Base-by-base conservation (phyloP, 2,113 vertebrate genomes). In the Phodopus roborovskii region DNA sequence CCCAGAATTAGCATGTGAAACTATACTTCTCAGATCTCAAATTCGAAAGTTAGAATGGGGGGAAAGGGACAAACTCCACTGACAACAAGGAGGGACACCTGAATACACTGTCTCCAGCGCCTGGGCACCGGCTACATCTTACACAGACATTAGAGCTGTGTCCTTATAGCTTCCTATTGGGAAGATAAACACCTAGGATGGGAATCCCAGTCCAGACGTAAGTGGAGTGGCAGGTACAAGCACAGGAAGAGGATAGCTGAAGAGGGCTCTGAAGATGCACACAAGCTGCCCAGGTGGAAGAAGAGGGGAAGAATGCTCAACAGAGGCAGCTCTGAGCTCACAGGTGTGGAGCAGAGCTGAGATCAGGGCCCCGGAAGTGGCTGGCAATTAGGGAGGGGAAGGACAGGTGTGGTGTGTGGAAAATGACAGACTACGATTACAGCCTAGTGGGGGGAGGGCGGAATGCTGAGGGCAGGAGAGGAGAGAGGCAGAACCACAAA, bases 351-450 rank as follows among this genome's bases (percentile, higher is more conserved):
- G n/a, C 50, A 2, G 73, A 45, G 77, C 12, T 1, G 56, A 56
- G 56, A 16, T 4, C 74, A 10, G 71, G 81, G 62, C 7, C 70
- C 12, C 10, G 33, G 42, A 58, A 85, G 71, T n/a, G 33, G 64
- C 28, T 16, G 48, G n/a, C 16, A n/a, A 1, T 12, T 1, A 1
- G 9, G 42, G 20, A 11, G 3, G 36, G 36, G 30, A 66, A 91
- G 50, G 64, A 22, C 56, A 74, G 30, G 64, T 3, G 2, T 19
- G 26, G 19, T 39, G 2, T 1, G 0, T 3, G 64, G n/a, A 24
- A 19, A 36, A 28, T 20, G 78, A 58, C 33, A 50, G 3, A 7
- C n/a, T 0, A 20, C 16, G 3, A 36, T 62, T 1, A 1, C 1
- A 0, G 84, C 64, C 71, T 7, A 0, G 11, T 11, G 6, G 58